Evolutionary conservation across 2,888 invertebrate species (phyloP).

Genomic region (Cordilura impudica): DNA sequence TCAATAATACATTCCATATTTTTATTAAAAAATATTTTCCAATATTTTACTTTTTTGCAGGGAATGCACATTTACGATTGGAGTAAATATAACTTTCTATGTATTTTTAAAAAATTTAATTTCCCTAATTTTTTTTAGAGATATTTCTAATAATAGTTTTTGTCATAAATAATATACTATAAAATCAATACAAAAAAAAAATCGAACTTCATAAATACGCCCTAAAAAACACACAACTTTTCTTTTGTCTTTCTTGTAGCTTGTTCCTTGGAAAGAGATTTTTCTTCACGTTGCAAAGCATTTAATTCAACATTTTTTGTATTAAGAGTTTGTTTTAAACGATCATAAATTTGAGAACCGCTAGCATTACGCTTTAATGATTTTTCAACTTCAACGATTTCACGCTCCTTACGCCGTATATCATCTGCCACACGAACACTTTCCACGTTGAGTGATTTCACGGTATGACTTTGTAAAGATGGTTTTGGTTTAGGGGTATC

Average conservation of each 20-base stretch:
- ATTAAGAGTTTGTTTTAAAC: conserved; percentile 81
- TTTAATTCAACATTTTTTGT: conserved; percentile 82
- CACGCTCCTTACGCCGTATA: conserved; percentile 83
- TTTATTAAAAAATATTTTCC: too few species aligned
- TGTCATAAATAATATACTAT: too few species aligned
- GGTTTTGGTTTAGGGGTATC: conserved; percentile 29
- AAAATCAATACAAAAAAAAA: neutral
- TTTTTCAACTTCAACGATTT: conserved; percentile 83
- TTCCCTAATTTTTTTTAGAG: too few species aligned
- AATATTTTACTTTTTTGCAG: too few species aligned
- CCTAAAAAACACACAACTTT: conserved; percentile 87
- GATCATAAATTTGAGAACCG: conserved; percentile 82
- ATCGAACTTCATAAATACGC: neutral
- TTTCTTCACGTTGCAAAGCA: conserved; percentile 81
- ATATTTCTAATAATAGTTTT: too few species aligned
- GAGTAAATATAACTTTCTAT: too few species aligned
- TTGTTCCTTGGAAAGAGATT: conserved; percentile 84
- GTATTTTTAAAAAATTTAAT: too few species aligned
- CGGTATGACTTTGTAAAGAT: conserved; percentile 78
- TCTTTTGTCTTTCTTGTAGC: conserved; percentile 84
- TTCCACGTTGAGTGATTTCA: conserved; percentile 85
- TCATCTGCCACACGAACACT: conserved; percentile 86
- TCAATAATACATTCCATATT: too few species aligned
- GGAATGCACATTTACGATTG: too few species aligned
- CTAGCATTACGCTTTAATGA: conserved; percentile 82